Evolutionary conservation across 1,140 invertebrate species (phyloP), one percentile per base, ranked within the genome.

Genomic region (Sitophilus oryzae): DNA sequence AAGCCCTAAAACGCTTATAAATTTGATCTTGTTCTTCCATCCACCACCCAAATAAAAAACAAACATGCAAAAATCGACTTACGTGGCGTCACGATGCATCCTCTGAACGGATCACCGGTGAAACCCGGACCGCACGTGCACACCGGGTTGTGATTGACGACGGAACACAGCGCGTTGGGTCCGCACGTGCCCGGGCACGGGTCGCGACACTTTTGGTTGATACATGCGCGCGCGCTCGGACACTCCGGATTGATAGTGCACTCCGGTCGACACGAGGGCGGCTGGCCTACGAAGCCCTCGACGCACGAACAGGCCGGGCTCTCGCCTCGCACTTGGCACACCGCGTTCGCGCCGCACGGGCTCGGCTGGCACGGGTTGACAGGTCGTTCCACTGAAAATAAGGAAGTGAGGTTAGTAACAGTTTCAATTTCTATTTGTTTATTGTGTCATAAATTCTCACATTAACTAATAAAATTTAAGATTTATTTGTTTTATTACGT

Each of bases 111-210:
- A 80, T 92, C 84, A 46, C 89, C 90, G 15, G 84, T 85, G 68
- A 79, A 90, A 15, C 88, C 89, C 15, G 80, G 76, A 46, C 82
- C 77, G 66, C 91, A 94, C 37, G 79, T 79, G 68, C 91, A 93
- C 19, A 89, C 76, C 1, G 89, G 85, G 59, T 85, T 81, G 67
- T 93, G 90, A 63, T 88, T 88, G 11, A 85, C 79, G 16, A 91
- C 86, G 56, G 80, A 82, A 66, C 91, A 94, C 52, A 81, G 77
- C 0, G 89, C 88, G 67, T 91, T 90, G 14, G 83, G 74, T 21
- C 90, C 91, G 67, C 91, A 93, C 1, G 88, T 88, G 19, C 88
- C 88, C 10, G 87, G 86, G 65, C 89, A 93, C 16, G 89, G 89
- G 72, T 92, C 86, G 63, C 74, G 80, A 67, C 90, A 93, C 62